These are phyloP conservation scores for Chaitophorus viminalis DNA, from an alignment of 2,888 invertebrate species.

Conservation along the genomic window DNA sequence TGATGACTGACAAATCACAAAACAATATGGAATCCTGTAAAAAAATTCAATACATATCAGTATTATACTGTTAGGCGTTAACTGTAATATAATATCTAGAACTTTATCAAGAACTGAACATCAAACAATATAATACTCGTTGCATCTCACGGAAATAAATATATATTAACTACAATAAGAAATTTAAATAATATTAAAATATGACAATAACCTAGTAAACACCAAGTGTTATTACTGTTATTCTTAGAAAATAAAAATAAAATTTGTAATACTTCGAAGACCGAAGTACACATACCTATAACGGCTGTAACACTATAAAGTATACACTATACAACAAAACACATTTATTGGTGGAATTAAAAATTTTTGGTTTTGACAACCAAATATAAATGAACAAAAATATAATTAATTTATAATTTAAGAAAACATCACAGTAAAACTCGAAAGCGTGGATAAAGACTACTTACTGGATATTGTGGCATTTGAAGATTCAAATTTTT, in stretches of 20 bases:
- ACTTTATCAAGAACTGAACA: too few relatives aligned
- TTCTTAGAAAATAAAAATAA: not conserved
- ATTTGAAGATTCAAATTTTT: not conserved
- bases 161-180: not conserved
- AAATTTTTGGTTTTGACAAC: not conserved
- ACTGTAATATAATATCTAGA: too few relatives aligned
- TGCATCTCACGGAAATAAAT: not conserved
- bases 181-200: not conserved
- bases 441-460: not conserved
- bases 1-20: too few relatives aligned
- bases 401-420: slow-evolving; percentile 14
- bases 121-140: not conserved
- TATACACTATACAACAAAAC: not conserved
- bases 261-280: not conserved
- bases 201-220: not conserved
- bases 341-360: not conserved
- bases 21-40: too few relatives aligned
- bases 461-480: not conserved
- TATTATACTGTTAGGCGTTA: too few relatives aligned
- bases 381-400: not conserved
- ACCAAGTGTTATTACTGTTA: too few relatives aligned
- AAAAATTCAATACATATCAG: too few relatives aligned
- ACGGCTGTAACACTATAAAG: too few relatives aligned
- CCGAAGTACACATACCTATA: not conserved
- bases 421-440: not conserved